Evolutionary conservation across 2,888 invertebrate species (phyloP), one percentile per base, ranked within the genome.

Genomic region (Neoascia interrupta): DNA sequence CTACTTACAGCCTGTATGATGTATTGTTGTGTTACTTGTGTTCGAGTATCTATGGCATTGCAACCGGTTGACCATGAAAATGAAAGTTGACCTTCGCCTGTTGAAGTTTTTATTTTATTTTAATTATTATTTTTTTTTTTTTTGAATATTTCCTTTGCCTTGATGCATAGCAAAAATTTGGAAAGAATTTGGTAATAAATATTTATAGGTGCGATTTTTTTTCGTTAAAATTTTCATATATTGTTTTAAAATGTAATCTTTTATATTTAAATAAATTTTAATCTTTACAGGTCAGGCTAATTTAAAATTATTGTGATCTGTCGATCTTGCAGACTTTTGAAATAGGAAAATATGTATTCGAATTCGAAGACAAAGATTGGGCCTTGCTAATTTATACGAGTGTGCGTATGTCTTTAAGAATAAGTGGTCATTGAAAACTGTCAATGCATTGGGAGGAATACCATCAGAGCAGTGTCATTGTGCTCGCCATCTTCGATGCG

Each of bases 51-150:
- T 34, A 23, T 47, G 23, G 31, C 13, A 18, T 21, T 64, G 43
- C 63, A 70, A 56, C 43, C 64, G 45, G 70, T 64, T 76, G 70
- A 53, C 75, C 63, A 70, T 70, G 75, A 76, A 70, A 70, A 76
- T 39, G 75, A 76, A 76, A 76, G 75, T 41, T 70, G 75, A 76
- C 75, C 75, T 76, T 76, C 26, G 19, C 2, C 37, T 16, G 34
- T 43, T 26, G 4, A 21, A 11, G 15, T 10, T 39, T 36, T 64
- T 36, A 8, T 39, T 39, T 37, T 13, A 37, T 61, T 43, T 41
- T 23, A 21, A 31, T 31, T n/a, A n/a, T n/a, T n/a, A n/a, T n/a
- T n/a, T n/a, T n/a, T n/a, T n/a, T n/a, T n/a, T n/a, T n/a, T n/a
- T n/a, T n/a, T n/a, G n/a, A n/a, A n/a, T n/a, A n/a, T n/a, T n/a